Base-by-base conservation (phyloP, 2,888 invertebrate genomes). In the Pherbina coryleti region DNA sequence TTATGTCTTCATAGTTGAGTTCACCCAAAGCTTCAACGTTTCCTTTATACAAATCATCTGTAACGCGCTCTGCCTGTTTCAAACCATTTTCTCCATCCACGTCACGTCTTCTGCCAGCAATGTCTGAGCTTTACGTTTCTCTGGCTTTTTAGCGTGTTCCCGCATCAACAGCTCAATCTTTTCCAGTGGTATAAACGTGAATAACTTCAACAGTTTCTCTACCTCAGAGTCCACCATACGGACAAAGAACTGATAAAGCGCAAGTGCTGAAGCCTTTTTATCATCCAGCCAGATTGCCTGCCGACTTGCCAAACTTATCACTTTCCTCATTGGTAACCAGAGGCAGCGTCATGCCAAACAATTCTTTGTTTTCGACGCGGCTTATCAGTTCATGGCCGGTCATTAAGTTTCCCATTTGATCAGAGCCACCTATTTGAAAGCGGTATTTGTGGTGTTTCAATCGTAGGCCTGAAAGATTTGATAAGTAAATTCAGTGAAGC, bases 361-460 rank as follows among this genome's bases (percentile, higher is more conserved):
- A 96, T 82, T 91, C 90, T 82, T 92, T 91, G 34, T 93, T 92
- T 44, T 85, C 86, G 19, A 91, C 90, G 86, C 94, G 93, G 81
- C 93, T 93, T 49, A 99, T 95, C 22, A 98, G 90, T 86, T 99
- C 97, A 89, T 97, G 95, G 0, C 99, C 99, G 19, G 97, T 93
- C 90, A 93, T 93, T 69, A 98, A 95, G 88, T 98, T 98, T n/a
- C 98, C 99, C 93, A 97, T 95, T 91, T 99, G 99, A 91, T 99
- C 99, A 89, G 94, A 95, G 2, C 99, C 99, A 75, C 99, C 99
- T 85, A 99, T 91, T 95, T 98, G 98, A 90, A 98, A 95, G 77
- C 91, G 91, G 86, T 98, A 98, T 37, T 94, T 91, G 88, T 95
- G 92, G 28, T 93, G 91, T 79, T 94, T 92, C 98, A 99, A 90